Base-by-base conservation (phyloP, 2,888 invertebrate genomes). In the Quadroppia sp. region DNA sequence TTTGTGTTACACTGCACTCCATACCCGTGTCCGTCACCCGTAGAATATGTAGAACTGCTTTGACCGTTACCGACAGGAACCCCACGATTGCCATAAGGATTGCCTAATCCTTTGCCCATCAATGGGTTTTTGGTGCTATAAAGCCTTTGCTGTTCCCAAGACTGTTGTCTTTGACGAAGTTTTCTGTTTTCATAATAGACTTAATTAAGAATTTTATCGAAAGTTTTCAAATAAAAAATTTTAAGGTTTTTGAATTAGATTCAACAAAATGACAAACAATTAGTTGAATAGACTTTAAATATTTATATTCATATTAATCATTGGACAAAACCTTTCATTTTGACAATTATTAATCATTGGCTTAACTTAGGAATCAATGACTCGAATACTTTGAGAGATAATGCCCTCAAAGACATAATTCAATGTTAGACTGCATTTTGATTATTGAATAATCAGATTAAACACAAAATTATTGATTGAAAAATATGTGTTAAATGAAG, bases 111-210 rank as follows among this genome's bases (percentile, higher is more conserved):
- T 64, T 78, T 78, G 15, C 76, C 76, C 78, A 79, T 78, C 53
- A 79, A 56, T 32, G 79, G 78, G 73, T 78, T 78, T 73, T 79
- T 78, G 25, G 78, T 79, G 59, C 74, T 77, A 32, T 78, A 79
- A 20, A 79, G 71, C 48, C 78, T 71, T 61, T 79, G 79, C 48
- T 79, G 79, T 72, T 79, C 79, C 79, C 79, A 79, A 1, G 77
- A 74, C 23, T 71, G 77, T 23, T 78, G 79, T 28, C 77, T 69
- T 70, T 77, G 74, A 25, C 78, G 74, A 17, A 76, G 69, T 77
- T 78, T 79, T 75, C 79, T 78, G 53, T 1, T 2, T 7, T 53
- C 4, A 53, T n/a, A 23, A 53, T 23, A 53, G 7, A 7, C 3
- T 23, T 23, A n/a, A 53, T 53, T n/a, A 11, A 50, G n/a, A 7